Conservation (phyloP, 1,140 invertebrate genomes). For the Bombus sylvicola region DNA sequence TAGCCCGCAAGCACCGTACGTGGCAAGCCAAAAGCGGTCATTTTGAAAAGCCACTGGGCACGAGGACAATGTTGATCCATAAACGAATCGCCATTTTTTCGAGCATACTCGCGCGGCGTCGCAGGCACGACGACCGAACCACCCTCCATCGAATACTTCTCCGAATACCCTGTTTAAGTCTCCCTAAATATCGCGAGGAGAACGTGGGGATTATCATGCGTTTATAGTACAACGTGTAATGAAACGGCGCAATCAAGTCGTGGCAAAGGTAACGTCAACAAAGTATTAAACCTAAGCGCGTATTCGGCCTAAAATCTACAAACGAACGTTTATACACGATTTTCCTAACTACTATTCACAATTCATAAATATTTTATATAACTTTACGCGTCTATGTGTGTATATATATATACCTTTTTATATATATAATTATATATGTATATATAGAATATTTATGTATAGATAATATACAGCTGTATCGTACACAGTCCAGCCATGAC, state of each 20-base stretch:
- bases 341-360: constrained; percentile 71
- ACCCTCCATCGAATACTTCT: neutral
- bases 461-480: constrained; percentile 63
- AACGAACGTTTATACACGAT: constrained; percentile 65
- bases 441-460: constrained; percentile 65
- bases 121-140: constrained; percentile 31
- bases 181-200: constrained; percentile 53
- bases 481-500: constrained; percentile 53
- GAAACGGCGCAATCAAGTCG: constrained; percentile 52
- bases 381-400: constrained; percentile 32
- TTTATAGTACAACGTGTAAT: constrained; percentile 18
- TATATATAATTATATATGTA: constrained; percentile 39
- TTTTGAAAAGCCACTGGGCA: constrained; percentile 75
- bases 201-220: neutral
- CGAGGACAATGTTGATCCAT: constrained; percentile 72
- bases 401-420: neutral
- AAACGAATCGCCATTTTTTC: constrained; percentile 69
- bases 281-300: constrained; percentile 64
- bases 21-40: constrained; percentile 79
- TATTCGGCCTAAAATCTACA: constrained; percentile 55
- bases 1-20: constrained; percentile 75
- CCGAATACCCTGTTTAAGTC: constrained; percentile 75
- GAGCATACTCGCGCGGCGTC: constrained; percentile 53
- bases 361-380: constrained; percentile 62
- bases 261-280: constrained; percentile 58